A percentile compares a stretch with the other conserved stretches of the same genome.
These are phyloP conservation scores for Apodemia mormo DNA, from an alignment of 2,888 invertebrate genomes.

Conservation along the genomic window DNA sequence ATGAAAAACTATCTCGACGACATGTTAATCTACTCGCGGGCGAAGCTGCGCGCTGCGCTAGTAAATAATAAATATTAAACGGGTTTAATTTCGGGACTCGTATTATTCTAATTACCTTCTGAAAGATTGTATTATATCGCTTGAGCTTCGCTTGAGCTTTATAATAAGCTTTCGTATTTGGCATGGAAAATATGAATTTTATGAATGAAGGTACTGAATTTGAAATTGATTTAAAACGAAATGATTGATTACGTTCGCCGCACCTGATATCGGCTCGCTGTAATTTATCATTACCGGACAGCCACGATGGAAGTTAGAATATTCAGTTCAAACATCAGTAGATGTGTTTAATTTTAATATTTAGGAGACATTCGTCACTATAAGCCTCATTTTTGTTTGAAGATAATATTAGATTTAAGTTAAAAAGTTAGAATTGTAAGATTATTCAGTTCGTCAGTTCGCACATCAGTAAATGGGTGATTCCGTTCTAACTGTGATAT, in stretches of 20 bases:
- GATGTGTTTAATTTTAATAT: background rate
- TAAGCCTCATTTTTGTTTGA: too few relatives aligned
- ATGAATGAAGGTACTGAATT: background rate
- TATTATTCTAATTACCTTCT: background rate
- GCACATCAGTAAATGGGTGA: too few relatives aligned
- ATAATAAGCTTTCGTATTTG: background rate
- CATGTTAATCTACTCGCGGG: too few relatives aligned
- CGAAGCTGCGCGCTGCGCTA: too few relatives aligned
- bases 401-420: too few relatives aligned
- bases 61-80: too few relatives aligned
- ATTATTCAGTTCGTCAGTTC: too few relatives aligned
- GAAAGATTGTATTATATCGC: background rate
- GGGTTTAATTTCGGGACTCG: too few relatives aligned
- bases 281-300: slow-evolving; percentile 18
- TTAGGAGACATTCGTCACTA: background rate
- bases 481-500: too few relatives aligned
- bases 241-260: slow-evolving; percentile 19
- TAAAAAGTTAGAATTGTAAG: too few relatives aligned
- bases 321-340: slow-evolving; percentile 2
- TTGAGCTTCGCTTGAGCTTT: background rate
- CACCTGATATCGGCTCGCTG: slow-evolving; percentile 18
- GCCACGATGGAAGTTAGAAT: background rate
- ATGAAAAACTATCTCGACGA: too few relatives aligned
- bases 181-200: background rate
- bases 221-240: slow-evolving; percentile 18